Base-by-base conservation (phyloP, 2,113 vertebrate genomes). In the Orthonyx spaldingii region DNA sequence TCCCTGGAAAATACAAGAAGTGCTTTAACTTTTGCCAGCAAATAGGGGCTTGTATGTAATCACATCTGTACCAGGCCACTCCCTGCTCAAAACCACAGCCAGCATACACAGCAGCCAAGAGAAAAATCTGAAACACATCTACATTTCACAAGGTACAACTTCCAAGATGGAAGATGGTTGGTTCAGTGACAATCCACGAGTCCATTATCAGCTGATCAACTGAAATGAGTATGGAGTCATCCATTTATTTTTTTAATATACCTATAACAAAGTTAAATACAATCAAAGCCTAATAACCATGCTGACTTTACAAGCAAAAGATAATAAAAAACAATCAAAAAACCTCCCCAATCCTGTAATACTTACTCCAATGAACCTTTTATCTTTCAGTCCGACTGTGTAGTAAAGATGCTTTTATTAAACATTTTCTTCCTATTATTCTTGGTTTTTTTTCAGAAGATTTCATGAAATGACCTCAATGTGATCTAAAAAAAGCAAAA, bases 381-480 rank as follows among this genome's bases (percentile, higher is more conserved):
- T 56, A 52, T 75, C 37, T 69, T 85, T 96, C 86, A 95, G 60
- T 90, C n/a, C 75, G 41, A 82, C 44, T 44, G 60, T 4, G 26
- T 7, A 61, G 33, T 0, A 2, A 91, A 77, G 59, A 66, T 41
- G 24, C 37, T 79, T 86, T 42, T 49, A 56, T 70, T 72, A 70
- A 82, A 72, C 95, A 97, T 94, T 91, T 92, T 88, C 89, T 74
- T 93, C 35, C 39, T 94, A 37, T 35, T 65, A 41, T 13, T n/a
- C 71, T 55, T 55, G 41, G n/a, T n/a, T n/a, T 71, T 94, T 94
- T 74, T 72, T 91, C 3, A 1, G 28, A 84, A 83, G 56, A 32
- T 28, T 85, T 52, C 46, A 42, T 33, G 4, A 76, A 63, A 69
- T 71, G n/a, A 92, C 27, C 23, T 41, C 83, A 64, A 41, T 6